A percentile compares a stretch with the other conserved stretches of the same genome.
phyloP scores from a whole-genome alignment of 2,113 vertebrate species.

The Meleagris gallopavo region DNA sequence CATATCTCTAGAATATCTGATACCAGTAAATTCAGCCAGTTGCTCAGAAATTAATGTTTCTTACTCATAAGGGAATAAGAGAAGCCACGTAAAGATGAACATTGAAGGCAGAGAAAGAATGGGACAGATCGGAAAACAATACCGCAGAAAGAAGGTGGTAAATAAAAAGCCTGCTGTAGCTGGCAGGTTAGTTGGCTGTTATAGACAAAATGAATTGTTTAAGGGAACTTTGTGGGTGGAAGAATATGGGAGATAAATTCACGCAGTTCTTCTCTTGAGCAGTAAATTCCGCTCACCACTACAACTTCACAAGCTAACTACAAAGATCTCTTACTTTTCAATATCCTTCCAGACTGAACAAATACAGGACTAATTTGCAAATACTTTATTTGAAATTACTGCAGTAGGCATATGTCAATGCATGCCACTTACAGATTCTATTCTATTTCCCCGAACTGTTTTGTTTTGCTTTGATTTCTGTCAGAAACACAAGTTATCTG shows the following conservation, averaged over 20 bases:
- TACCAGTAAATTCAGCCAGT: neutral
- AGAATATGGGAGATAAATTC: neutral
- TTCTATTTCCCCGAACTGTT: slow-evolving; percentile 14
- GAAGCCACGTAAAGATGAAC: neutral
- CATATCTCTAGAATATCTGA: neutral
- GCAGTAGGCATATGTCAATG: neutral
- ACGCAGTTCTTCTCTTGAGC: neutral
- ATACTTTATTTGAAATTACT: neutral
- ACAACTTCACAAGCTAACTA: neutral
- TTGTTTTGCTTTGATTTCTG: neutral
- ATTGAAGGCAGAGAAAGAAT: neutral
- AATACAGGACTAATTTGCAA: neutral
- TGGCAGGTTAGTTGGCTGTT: neutral
- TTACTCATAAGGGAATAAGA: neutral
- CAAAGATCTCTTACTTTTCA: neutral
- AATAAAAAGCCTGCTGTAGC: neutral
- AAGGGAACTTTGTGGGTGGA: neutral
- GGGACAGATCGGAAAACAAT: slow-evolving; percentile 14
- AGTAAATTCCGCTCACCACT: neutral
- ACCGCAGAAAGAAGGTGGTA: neutral
- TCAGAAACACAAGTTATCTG: neutral
- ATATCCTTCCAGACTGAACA: neutral
- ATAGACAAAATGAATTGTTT: slow-evolving; percentile 4
- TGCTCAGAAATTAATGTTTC: neutral
- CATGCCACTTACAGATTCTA: neutral